Conservation (phyloP, 2,113 vertebrate species). For the Heptranchias perlo region DNA sequence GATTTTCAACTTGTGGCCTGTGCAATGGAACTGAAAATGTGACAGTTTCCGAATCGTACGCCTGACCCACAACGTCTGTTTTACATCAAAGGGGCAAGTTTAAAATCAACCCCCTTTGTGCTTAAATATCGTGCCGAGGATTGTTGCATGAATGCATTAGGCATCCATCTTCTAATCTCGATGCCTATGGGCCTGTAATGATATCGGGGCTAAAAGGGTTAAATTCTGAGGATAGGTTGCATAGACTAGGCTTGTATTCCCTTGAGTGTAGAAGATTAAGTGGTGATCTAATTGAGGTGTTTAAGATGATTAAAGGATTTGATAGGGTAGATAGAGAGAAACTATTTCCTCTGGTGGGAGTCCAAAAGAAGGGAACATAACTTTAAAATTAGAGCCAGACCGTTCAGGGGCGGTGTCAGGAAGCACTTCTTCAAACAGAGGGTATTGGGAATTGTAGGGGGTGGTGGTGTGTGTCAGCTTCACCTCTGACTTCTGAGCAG, state of each 20-base stretch:
- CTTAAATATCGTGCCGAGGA: background rate
- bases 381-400: no score
- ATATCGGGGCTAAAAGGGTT: background rate
- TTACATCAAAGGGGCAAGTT: background rate
- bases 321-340: no score
- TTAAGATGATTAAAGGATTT: no score
- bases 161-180: background rate
- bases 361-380: no score
- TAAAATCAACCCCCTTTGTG: background rate
- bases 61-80: background rate
- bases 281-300: background rate
- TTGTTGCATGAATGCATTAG: background rate
- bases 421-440: no score
- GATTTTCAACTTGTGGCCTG: background rate
- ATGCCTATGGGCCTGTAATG: background rate
- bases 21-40: background rate
- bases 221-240: background rate
- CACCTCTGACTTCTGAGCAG: no score
- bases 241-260: background rate
- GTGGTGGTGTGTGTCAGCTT: no score
- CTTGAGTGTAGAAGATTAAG: no score
- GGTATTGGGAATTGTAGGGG: no score
- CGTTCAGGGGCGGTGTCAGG: no score
- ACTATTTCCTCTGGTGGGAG: no score
- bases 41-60: background rate